Conservation (phyloP, 2,797 vertebrate genomes). For the Eulemur coronatus region DNA sequence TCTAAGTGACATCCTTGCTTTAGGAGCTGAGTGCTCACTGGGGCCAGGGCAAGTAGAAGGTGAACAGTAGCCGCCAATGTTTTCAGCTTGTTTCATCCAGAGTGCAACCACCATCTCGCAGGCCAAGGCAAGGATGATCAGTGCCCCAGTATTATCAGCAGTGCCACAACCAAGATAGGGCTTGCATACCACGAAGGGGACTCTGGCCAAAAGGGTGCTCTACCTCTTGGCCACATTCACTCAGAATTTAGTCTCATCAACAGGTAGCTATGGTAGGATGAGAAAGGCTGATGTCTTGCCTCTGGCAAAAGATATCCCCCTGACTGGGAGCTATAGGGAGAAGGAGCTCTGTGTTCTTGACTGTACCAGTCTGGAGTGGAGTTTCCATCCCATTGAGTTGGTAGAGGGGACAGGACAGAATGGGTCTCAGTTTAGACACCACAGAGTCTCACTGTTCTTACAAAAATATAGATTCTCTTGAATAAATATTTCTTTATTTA, state of each 20-base stretch:
- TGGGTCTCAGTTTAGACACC: background rate
- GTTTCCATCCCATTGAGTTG: background rate
- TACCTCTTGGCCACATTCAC: background rate
- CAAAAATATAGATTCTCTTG: background rate
- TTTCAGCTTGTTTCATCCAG: background rate
- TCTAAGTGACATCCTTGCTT: background rate
- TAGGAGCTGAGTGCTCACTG: background rate
- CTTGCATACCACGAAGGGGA: background rate
- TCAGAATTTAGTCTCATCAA: constrained; percentile 5
- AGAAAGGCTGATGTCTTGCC: background rate
- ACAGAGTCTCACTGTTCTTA: background rate
- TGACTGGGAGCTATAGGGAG: background rate
- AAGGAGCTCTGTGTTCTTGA: background rate
- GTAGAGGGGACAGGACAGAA: background rate
- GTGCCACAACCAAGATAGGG: background rate
- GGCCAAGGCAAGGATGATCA: background rate
- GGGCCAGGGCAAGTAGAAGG: background rate
- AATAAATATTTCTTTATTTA: constrained; percentile 9
- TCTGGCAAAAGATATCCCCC: background rate
- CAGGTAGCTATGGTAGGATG: background rate
- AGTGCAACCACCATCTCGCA: background rate
- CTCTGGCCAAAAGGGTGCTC: background rate
- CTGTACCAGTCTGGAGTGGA: background rate
- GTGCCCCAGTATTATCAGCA: background rate
- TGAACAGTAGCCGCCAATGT: background rate